A percentile compares a stretch with the other conserved stretches of the same genome.
Evolutionary conservation across 2,888 invertebrate species (phyloP).

Genomic region (Hanleya hanleyi): DNA sequence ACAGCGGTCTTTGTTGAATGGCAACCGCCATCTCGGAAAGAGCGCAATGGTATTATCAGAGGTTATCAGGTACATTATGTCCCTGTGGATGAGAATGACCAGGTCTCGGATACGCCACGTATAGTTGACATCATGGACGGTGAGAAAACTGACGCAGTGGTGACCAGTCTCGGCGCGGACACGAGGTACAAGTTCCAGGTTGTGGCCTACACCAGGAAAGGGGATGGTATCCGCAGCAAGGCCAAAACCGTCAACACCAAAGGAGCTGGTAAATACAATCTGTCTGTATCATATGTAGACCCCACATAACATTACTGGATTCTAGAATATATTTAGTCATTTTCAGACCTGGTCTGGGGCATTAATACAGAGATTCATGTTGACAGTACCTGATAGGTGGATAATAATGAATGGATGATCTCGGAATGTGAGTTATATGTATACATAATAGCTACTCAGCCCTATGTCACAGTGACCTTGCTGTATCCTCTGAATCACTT

Average conservation of each 20-base stretch:
- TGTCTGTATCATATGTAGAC: too few relatives aligned
- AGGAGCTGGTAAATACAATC: constrained; percentile 62
- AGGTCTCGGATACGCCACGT: constrained; percentile 38
- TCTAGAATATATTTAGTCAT: not conserved
- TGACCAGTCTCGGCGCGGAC: constrained; percentile 94
- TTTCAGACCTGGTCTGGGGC: not conserved
- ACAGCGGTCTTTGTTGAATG: constrained; percentile 96
- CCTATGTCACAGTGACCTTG: too few relatives aligned
- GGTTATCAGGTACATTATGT: constrained; percentile 88
- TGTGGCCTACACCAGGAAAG: constrained; percentile 95
- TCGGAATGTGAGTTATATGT: too few relatives aligned
- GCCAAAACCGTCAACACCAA: constrained; percentile 88
- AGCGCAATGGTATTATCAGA: constrained; percentile 94
- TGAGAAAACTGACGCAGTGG: constrained; percentile 83
- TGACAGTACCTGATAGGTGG: not conserved
- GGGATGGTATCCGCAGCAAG: constrained; percentile 94
- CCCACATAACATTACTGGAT: not conserved
- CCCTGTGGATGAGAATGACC: constrained; percentile 52
- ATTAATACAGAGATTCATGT: not conserved
- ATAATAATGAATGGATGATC: not conserved
- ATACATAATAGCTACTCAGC: too few relatives aligned
- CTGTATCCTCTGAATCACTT: too few relatives aligned
- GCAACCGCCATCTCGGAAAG: constrained; percentile 93
- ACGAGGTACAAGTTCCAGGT: constrained; percentile 91
- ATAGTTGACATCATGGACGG: constrained; percentile 85